A percentile compares a stretch with the other conserved stretches of the same genome.
Conservation (phyloP, 2,888 invertebrate species). For the Oligia fasciuncula region DNA sequence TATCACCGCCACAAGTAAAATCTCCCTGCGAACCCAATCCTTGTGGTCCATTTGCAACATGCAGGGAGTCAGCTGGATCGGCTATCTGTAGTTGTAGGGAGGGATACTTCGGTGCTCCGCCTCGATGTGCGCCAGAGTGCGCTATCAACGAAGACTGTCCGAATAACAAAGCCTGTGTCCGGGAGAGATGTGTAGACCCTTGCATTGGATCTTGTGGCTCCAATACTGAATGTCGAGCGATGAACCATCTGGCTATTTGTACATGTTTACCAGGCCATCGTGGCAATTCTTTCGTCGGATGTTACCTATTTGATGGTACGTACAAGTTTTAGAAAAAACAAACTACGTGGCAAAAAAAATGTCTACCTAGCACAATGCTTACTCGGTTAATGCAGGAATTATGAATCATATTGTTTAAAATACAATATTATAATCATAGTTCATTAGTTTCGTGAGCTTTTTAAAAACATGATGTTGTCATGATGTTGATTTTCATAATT, state of each 20-base stretch:
- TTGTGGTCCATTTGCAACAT: conserved; percentile 92
- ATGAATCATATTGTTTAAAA: conserved; percentile 1
- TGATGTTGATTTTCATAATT: not conserved
- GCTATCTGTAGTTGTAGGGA: conserved; percentile 91
- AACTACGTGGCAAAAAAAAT: not conserved
- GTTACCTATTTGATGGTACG: conserved; percentile 79
- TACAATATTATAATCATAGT: not conserved
- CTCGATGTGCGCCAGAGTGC: conserved; percentile 94
- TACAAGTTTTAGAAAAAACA: conserved; percentile 6
- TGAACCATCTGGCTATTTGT: conserved; percentile 94
- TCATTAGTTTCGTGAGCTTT: not conserved
- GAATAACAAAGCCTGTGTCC: conserved; percentile 92
- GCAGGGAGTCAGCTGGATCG: conserved; percentile 88
- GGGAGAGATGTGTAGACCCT: conserved; percentile 93
- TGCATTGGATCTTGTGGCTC: conserved; percentile 93
- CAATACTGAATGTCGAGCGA: conserved; percentile 92
- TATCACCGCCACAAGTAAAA: conserved; percentile 89
- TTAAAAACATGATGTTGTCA: not conserved
- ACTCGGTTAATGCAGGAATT: not conserved
- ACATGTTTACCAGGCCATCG: conserved; percentile 92
- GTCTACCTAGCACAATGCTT: not conserved
- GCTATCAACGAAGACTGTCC: conserved; percentile 94
- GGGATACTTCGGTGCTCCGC: conserved; percentile 92
- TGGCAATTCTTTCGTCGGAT: conserved; percentile 93
- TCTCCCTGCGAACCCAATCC: conserved; percentile 92